phyloP scores from a whole-genome alignment of 2,797 vertebrate species.

The Muscicapa striata region DNA sequence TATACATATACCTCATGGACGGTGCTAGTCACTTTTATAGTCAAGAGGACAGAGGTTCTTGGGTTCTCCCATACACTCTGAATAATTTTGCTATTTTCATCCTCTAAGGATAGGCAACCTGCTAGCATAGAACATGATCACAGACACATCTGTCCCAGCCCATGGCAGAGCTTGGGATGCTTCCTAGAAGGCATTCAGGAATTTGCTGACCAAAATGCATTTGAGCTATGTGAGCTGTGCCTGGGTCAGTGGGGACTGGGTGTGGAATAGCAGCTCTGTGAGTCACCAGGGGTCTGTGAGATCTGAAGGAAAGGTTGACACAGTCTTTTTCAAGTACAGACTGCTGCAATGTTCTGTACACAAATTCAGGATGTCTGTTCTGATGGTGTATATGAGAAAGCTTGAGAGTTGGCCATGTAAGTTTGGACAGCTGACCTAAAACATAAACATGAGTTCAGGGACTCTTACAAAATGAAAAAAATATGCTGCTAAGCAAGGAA shows the following conservation, averaged over 20 bases:
- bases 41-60: not conserved
- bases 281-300: not conserved
- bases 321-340: not conserved
- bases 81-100: not conserved
- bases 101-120: not conserved
- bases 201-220: not conserved
- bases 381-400: not conserved
- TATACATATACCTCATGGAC: fast-evolving
- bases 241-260: not conserved
- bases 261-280: conserved; percentile 29
- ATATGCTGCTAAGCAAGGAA: conserved; percentile 28
- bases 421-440: conserved; percentile 21
- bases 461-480: conserved; percentile 33
- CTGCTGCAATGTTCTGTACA: not conserved
- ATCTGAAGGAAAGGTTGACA: not conserved
- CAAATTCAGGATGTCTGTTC: not conserved
- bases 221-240: not conserved
- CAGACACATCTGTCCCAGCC: not conserved
- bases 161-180: not conserved
- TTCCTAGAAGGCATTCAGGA: not conserved
- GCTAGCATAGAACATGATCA: not conserved
- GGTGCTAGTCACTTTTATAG: not conserved
- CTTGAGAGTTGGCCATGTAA: not conserved
- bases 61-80: not conserved
- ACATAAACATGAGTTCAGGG: not conserved